These are phyloP conservation scores for Ectobius pallidus DNA, from an alignment of 2,888 invertebrate genomes.

Conservation along the genomic window DNA sequence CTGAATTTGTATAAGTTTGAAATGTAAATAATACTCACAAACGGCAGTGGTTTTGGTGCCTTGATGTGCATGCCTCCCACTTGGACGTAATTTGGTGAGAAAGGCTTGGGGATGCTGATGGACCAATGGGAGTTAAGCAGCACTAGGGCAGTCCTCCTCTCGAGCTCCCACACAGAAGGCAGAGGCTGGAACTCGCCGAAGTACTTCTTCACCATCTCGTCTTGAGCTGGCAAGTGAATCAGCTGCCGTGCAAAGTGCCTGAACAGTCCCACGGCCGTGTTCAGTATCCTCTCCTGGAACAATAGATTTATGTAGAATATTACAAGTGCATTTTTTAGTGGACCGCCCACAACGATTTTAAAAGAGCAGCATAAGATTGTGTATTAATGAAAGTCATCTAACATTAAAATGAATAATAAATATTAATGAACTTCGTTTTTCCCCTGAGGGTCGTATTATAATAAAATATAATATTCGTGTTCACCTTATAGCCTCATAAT, in stretches of 20 bases:
- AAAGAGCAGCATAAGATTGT: too few species aligned
- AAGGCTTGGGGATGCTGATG: conserved; percentile 45
- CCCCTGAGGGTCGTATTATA: too few species aligned
- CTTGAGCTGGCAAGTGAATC: conserved; percentile 29
- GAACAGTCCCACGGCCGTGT: neutral
- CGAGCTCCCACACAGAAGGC: conserved; percentile 42
- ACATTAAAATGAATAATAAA: too few species aligned
- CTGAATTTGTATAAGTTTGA: too few species aligned
- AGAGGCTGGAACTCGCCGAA: conserved; percentile 11
- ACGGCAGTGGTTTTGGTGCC: conserved; percentile 44
- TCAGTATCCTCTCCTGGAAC: neutral
- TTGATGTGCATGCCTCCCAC: conserved; percentile 50
- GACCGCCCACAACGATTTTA: too few species aligned
- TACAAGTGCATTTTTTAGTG: too few species aligned
- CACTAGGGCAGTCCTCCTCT: conserved; percentile 44
- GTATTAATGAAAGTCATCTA: too few species aligned
- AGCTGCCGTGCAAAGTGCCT: neutral
- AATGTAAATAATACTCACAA: too few species aligned
- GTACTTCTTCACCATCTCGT: conserved; percentile 23
- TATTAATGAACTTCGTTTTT: too few species aligned
- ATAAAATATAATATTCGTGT: too few species aligned
- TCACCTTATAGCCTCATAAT: too few species aligned
- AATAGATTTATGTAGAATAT: too few species aligned
- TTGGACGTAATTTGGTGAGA: conserved; percentile 48
- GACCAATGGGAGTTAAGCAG: conserved; percentile 48